These are phyloP conservation scores for Idaea dimidiata DNA, from an alignment of 2,888 invertebrate species.

Conservation along the genomic window DNA sequence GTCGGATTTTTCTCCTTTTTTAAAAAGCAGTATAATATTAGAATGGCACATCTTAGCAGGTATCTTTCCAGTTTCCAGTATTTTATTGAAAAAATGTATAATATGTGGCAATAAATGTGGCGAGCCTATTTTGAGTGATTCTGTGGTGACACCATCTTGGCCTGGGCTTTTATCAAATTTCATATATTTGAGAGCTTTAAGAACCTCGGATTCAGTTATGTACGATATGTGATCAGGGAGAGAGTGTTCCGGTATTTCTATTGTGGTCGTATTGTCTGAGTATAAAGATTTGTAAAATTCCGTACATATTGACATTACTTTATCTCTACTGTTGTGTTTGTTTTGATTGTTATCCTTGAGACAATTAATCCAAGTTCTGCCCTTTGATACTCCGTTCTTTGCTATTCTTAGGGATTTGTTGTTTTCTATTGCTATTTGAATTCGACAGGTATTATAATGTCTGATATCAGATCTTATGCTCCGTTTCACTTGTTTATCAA, in stretches of 20 bases:
- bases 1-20: slow-evolving; percentile 12
- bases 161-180: slow-evolving; percentile 8
- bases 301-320: slow-evolving; percentile 8
- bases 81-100: slow-evolving; percentile 1
- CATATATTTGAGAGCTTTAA: background rate
- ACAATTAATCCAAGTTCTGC: too few relatives aligned
- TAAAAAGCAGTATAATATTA: background rate
- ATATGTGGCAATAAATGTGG: slow-evolving; percentile 2
- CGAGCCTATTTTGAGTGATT: slow-evolving; percentile 9
- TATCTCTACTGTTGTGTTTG: slow-evolving; percentile 3
- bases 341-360: too few relatives aligned
- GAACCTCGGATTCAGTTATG: slow-evolving; percentile 6
- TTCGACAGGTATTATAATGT: too few relatives aligned
- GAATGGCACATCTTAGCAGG: slow-evolving; percentile 7
- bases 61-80: slow-evolving; percentile 5
- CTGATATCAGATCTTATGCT: too few relatives aligned
- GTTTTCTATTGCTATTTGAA: too few relatives aligned
- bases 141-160: slow-evolving; percentile 9
- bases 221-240: background rate
- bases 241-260: too few relatives aligned
- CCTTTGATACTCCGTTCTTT: too few relatives aligned
- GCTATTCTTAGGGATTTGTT: too few relatives aligned
- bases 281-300: slow-evolving; percentile 6
- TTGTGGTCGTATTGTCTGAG: background rate
- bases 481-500: too few relatives aligned